Evolutionary conservation across 2,113 vertebrate genomes (phyloP), one percentile per base, ranked within the genome.

Genomic region (Caranx melampygus): DNA sequence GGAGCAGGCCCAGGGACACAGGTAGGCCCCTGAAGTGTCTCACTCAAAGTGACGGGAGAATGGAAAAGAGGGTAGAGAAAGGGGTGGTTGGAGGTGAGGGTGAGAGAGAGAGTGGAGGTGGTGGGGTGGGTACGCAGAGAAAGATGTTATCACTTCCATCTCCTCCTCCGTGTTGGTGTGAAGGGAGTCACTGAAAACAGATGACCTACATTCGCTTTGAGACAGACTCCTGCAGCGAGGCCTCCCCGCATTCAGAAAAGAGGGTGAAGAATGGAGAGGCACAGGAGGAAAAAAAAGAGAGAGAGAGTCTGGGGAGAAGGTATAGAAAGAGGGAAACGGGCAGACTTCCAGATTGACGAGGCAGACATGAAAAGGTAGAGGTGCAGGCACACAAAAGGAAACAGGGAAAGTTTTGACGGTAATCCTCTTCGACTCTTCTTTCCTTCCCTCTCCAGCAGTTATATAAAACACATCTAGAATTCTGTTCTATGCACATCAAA

Each of bases 381-480:
- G 62, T 1, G 42, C 54, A 81, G 31, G 73, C 81, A 78, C 73
- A 86, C 87, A 81, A 87, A 87, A 88, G 81, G 76, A 81, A 81
- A 85, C 72, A 65, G 78, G 62, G 66, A 86, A 89, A 88, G 86
- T 92, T 93, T 83, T 76, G 91, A 89, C 75, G 21, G 85, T 91
- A 89, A 90, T 90, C 88, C 87, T 83, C 82, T 75, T 88, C 87
- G 87, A 93, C 87, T 88, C 77, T 75, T 74, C 78, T 55, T 85
- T 73, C 65, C 86, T 70, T 84, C 75, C 84, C 84, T 87, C 89
- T 87, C 40, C 14, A 80, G 86, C 59, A 69, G 84, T 93, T 93
- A 91, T 80, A 87, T 93, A 90, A 93, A 93, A 92, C 89, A 87
- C 93, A 94, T 94, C 88, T 88, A 88, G 69, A 92, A 92, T 92